Base-by-base conservation (phyloP, 2,888 invertebrate genomes). In the Xiphydria camelus region DNA sequence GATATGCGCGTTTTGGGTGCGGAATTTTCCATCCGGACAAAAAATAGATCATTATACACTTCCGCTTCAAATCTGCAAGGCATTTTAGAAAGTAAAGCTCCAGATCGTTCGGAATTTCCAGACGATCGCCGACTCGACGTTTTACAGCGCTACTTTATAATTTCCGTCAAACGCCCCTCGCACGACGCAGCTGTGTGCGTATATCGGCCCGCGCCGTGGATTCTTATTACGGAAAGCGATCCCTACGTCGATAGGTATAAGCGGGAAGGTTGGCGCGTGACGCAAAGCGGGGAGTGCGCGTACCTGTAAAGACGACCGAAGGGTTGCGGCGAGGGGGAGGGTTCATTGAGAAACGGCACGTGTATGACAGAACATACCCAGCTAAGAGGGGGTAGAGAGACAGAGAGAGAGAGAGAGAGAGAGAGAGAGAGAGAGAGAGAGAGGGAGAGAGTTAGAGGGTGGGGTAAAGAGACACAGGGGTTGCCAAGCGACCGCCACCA, bases 321-420 rank as follows among this genome's bases (percentile, higher is more conserved):
- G 37, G 51, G 34, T 35, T 20, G 32, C 25, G 22, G 41, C 32
- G 37, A 43, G 29, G 49, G 35, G 45, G 52, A 46, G 56, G 50
- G 55, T 70, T 70, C 70, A 70, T 70, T 70, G 65, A 70, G 64
- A 59, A 70, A 62, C 58, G 66, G 63, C 66, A 68, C 68, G 68
- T 66, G 69, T 55, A 54, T 51, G 53, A 47, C 45, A 36, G 51
- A 50, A 21, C 35, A 47, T 33, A 49, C 41, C 29, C 42, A 44
- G 49, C 33, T 46, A 23, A 32, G 35, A 44, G 32, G 40, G 48
- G 45, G 46, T 46, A 37, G 47, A 37, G 42, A 38, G 51, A 35
- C n/a, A n/a, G n/a, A n/a, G n/a, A 25, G 38, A 33, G 33, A 29
- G 43, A 21, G 36, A 29, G 41, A 26, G 35, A 36, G 29, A 47